These are phyloP conservation scores for Neoascia interrupta DNA, from an alignment of 2,888 invertebrate genomes.

Conservation along the genomic window DNA sequence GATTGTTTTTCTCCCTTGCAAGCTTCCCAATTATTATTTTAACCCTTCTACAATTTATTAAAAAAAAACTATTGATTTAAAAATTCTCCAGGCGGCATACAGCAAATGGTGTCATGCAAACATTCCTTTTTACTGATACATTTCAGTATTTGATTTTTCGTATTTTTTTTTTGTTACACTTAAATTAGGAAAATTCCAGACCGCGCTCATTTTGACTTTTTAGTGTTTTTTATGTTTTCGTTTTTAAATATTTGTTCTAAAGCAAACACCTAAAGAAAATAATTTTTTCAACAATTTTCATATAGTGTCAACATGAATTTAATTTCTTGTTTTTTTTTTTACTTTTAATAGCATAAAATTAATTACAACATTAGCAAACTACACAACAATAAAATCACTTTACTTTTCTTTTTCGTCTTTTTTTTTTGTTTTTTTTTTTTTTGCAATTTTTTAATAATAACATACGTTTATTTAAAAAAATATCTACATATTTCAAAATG, in stretches of 20 bases:
- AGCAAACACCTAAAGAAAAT: conserved; percentile 38
- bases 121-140: background rate
- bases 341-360: conserved; percentile 37
- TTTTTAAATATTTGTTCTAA: too few relatives aligned
- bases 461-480: conserved; percentile 33
- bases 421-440: background rate
- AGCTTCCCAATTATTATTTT: too few relatives aligned
- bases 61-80: too few relatives aligned
- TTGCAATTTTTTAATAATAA: conserved; percentile 25
- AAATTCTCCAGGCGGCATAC: too few relatives aligned
- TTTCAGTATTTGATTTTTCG: background rate
- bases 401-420: conserved; percentile 39
- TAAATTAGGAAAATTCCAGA: conserved; percentile 70
- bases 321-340: conserved; percentile 25
- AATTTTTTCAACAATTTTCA: conserved; percentile 13
- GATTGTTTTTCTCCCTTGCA: too few relatives aligned
- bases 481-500: conserved; percentile 38
- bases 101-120: too few relatives aligned
- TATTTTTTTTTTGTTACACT: conserved; percentile 29
- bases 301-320: conserved; percentile 1
- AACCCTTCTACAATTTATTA: too few relatives aligned
- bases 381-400: conserved; percentile 69
- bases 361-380: conserved; percentile 65
- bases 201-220: conserved; percentile 67
- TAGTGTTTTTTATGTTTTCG: too few relatives aligned